These are phyloP conservation scores for Antheraea pernyi DNA, from an alignment of 1,140 invertebrate species.

Conservation along the genomic window DNA sequence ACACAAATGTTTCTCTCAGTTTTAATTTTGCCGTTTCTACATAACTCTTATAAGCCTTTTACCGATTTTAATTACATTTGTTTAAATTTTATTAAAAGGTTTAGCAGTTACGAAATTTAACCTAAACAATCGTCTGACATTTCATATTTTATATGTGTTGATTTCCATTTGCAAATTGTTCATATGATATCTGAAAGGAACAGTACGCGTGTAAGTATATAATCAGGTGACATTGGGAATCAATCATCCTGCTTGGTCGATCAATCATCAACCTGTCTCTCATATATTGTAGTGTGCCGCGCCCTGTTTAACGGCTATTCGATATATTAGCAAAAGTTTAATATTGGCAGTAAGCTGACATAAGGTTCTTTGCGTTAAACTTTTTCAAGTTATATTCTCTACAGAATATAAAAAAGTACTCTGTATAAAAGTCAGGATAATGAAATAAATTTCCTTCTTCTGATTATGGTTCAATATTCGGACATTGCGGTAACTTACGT, in stretches of 20 bases:
- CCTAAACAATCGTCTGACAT: too few species aligned
- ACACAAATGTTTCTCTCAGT: too few species aligned
- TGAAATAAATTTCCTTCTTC: too few species aligned
- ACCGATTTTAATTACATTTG: too few species aligned
- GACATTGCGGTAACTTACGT: too few species aligned
- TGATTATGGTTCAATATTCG: too few species aligned
- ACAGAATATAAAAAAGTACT: background rate
- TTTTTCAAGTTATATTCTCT: background rate
- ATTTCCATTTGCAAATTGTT: background rate
- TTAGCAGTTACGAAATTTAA: too few species aligned
- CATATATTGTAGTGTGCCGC: conserved; percentile 12
- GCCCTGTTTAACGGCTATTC: conserved; percentile 11
- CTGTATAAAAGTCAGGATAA: too few species aligned
- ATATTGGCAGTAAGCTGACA: background rate
- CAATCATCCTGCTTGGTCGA: conserved; percentile 26
- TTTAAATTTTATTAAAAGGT: too few species aligned
- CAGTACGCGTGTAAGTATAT: conserved; percentile 12
- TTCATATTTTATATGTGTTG: background rate
- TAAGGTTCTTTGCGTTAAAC: background rate
- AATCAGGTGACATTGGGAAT: conserved; percentile 26
- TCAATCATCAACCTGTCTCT: conserved; percentile 25
- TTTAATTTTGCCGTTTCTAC: too few species aligned
- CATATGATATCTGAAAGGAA: conserved; percentile 20
- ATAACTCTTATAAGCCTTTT: too few species aligned
- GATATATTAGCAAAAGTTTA: background rate